These are phyloP conservation scores for Eupithecia subfuscata DNA, from an alignment of 2,888 invertebrate species.

Conservation along the genomic window DNA sequence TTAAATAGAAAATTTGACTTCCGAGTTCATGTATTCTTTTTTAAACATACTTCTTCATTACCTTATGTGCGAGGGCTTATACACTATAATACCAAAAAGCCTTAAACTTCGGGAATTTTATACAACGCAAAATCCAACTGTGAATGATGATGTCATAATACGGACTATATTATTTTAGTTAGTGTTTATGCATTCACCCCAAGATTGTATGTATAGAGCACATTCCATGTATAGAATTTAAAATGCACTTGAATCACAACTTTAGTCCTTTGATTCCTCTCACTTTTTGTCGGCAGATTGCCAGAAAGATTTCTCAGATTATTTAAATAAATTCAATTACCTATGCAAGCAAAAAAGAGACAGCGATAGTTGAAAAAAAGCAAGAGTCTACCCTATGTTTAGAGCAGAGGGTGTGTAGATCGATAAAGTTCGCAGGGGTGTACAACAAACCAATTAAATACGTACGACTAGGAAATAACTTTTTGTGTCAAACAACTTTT, in stretches of 20 bases:
- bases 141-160: background rate
- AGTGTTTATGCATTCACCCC: background rate
- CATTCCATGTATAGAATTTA: conserved; percentile 2
- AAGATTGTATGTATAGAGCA: background rate
- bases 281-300: conserved; percentile 30
- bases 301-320: conserved; percentile 25
- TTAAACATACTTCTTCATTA: no score
- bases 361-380: conserved; percentile 22
- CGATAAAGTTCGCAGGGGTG: background rate
- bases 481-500: no score
- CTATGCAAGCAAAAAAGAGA: conserved; percentile 26
- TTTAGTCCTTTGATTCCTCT: conserved; percentile 27
- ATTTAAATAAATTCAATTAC: conserved; percentile 20
- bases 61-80: no score
- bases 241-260: conserved; percentile 3
- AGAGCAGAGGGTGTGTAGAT: background rate
- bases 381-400: background rate
- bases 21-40: no score
- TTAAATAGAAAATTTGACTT: no score
- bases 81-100: background rate
- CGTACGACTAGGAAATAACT: no score
- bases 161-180: background rate
- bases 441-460: background rate
- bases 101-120: no score
- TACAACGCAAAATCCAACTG: background rate